Conservation (phyloP, 2,888 invertebrate species). For the Rutpela maculata region DNA sequence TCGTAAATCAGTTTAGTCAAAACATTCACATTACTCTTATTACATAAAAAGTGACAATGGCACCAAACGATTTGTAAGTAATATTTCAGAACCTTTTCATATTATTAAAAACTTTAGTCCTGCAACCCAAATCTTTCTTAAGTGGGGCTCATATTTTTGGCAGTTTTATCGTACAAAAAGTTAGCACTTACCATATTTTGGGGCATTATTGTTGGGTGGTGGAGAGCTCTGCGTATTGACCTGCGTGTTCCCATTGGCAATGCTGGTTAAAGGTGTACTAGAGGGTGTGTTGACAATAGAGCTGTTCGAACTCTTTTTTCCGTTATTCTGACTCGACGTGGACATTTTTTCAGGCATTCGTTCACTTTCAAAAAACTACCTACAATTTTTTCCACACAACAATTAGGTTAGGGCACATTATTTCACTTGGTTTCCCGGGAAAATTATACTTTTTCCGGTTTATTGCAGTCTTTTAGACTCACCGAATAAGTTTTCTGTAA, state of each 20-base stretch:
- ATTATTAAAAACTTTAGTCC: not conserved
- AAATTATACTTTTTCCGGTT: conserved; percentile 43
- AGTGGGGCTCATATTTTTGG: not conserved
- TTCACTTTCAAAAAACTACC: conserved; percentile 56
- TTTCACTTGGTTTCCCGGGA: conserved; percentile 48
- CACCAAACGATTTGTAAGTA: conserved; percentile 17
- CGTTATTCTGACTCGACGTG: conserved; percentile 62
- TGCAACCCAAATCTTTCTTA: not conserved
- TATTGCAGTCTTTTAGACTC: conserved; percentile 42
- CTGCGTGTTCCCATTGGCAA: conserved; percentile 66
- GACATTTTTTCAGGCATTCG: conserved; percentile 57
- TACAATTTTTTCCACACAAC: conserved; percentile 53
- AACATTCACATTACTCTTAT: conserved; percentile 6
- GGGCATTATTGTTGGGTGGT: conserved; percentile 74
- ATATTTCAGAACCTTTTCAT: not conserved
- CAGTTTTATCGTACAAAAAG: not conserved
- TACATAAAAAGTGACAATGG: conserved; percentile 12
- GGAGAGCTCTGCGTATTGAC: conserved; percentile 68
- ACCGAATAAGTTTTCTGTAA: conserved; percentile 46
- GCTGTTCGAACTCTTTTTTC: conserved; percentile 69
- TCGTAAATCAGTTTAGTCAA: conserved; percentile 16
- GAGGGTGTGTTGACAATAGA: conserved; percentile 71
- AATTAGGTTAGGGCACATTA: conserved; percentile 53
- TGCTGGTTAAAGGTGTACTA: conserved; percentile 69
- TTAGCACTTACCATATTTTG: conserved; percentile 74